Evolutionary conservation across 2,797 vertebrate genomes (phyloP).

Genomic region (Mormyrops attenuatus): DNA sequence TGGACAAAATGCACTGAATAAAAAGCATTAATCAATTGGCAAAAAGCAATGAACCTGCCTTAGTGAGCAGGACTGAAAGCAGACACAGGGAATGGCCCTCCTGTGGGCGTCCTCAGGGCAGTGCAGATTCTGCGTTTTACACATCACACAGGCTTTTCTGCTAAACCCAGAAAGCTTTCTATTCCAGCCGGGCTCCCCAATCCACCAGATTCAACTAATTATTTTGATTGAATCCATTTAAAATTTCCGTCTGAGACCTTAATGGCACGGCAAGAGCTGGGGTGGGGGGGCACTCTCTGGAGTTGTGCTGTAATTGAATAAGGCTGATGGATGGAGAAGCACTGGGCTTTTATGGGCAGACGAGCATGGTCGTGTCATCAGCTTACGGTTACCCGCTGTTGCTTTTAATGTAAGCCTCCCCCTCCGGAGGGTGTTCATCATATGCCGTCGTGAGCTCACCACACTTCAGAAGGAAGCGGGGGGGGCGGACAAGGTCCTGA

Average conservation of each 20-base stretch:
- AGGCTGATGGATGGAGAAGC: background rate
- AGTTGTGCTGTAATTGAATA: background rate
- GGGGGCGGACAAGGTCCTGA: slow-evolving; percentile 17
- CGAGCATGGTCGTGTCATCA: background rate
- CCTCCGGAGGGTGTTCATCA: slow-evolving; percentile 21
- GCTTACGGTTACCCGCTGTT: background rate
- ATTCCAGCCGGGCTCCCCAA: background rate
- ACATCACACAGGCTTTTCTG: background rate
- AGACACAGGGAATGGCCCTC: background rate
- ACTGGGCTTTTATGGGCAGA: background rate
- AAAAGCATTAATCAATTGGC: background rate
- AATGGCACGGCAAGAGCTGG: background rate
- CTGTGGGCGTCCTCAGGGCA: background rate
- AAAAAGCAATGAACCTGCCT: background rate
- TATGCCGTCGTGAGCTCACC: slow-evolving; percentile 12
- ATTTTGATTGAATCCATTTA: slow-evolving; percentile 13
- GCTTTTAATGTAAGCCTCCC: background rate
- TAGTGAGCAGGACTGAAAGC: background rate
- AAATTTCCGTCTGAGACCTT: background rate
- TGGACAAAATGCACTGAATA: background rate
- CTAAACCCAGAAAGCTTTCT: background rate
- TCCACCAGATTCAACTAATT: slow-evolving; percentile 4
- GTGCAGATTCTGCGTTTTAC: background rate
- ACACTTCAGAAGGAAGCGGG: slow-evolving; percentile 16
- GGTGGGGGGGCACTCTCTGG: background rate